Evolutionary conservation across 2,888 invertebrate species (phyloP).

Genomic region (Drosophila peninsularis): DNA sequence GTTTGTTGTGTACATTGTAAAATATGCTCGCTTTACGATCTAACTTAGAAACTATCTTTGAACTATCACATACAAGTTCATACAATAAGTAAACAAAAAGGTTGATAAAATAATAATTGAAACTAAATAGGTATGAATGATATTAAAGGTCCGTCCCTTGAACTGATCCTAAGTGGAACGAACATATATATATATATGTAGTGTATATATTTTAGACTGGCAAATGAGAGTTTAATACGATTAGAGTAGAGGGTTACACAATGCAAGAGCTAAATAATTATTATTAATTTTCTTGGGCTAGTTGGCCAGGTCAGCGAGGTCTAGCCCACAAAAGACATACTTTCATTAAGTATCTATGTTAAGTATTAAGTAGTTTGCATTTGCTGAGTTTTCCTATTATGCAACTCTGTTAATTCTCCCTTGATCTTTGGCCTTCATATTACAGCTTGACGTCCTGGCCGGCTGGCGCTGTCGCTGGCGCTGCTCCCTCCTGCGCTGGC

Average conservation of each 20-base stretch:
- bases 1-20: constrained; percentile 7
- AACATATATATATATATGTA: neutral
- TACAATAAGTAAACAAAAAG: constrained; percentile 49
- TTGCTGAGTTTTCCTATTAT: constrained; percentile 42
- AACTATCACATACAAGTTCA: constrained; percentile 82
- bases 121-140: constrained; percentile 24
- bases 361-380: constrained; percentile 53
- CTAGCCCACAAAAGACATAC: neutral
- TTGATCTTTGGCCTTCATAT: constrained; percentile 41
- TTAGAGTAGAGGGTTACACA: neutral
- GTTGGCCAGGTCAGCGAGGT: too few species aligned
- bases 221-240: constrained; percentile 12
- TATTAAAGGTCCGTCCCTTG: constrained; percentile 6
- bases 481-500: constrained; percentile 47
- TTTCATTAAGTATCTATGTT: constrained; percentile 11
- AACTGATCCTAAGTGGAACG: constrained; percentile 11
- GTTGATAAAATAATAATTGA: constrained; percentile 16
- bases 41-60: constrained; percentile 75
- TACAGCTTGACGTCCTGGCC: constrained; percentile 65
- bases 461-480: constrained; percentile 13
- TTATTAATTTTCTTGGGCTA: neutral
- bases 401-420: constrained; percentile 37
- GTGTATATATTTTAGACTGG: constrained; percentile 17
- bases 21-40: constrained; percentile 19
- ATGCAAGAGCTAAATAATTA: neutral